These are phyloP conservation scores for Clarias gariepinus DNA, from an alignment of 2,113 vertebrate species.

Conservation along the genomic window DNA sequence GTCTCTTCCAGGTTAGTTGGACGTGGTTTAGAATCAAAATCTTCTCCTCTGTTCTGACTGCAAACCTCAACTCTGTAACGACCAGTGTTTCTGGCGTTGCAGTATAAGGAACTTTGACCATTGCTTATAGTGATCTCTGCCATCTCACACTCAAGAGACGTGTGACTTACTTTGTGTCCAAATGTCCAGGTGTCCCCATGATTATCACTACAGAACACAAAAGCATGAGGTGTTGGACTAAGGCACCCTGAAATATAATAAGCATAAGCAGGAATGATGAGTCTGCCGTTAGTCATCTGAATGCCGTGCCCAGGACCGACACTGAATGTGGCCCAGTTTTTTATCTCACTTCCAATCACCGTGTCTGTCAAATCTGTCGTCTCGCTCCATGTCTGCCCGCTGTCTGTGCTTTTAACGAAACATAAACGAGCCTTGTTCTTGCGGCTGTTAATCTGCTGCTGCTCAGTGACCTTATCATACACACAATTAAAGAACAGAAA, in stretches of 20 bases:
- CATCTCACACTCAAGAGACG: slow-evolving; percentile 84
- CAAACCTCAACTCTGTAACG: slow-evolving; percentile 77
- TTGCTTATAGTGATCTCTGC: slow-evolving; percentile 74
- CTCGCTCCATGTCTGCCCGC: slow-evolving; percentile 81
- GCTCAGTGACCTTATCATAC: slow-evolving; percentile 70
- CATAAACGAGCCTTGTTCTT: slow-evolving; percentile 84
- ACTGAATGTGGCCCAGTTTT: slow-evolving; percentile 85
- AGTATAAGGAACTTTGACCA: slow-evolving; percentile 76
- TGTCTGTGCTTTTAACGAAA: slow-evolving; percentile 81
- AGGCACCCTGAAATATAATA: slow-evolving; percentile 67
- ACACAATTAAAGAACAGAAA: slow-evolving; percentile 91
- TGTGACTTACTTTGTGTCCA: slow-evolving; percentile 61
- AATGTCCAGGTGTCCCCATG: slow-evolving; percentile 76
- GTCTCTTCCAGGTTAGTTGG: slow-evolving; percentile 73
- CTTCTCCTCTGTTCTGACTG: slow-evolving; percentile 69
- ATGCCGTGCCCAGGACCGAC: slow-evolving; percentile 91
- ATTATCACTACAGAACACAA: slow-evolving; percentile 87
- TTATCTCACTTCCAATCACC: slow-evolving; percentile 76
- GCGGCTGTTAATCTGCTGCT: slow-evolving; percentile 77
- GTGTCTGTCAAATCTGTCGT: slow-evolving; percentile 79
- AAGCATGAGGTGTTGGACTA: slow-evolving; percentile 68
- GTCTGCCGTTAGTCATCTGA: slow-evolving; percentile 76
- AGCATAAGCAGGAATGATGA: slow-evolving; percentile 84
- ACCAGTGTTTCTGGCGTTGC: slow-evolving; percentile 75
- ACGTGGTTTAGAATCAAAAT: slow-evolving; percentile 65